phyloP scores from a whole-genome alignment of 1,140 invertebrate genomes.

The Lepidurus couesii region DNA sequence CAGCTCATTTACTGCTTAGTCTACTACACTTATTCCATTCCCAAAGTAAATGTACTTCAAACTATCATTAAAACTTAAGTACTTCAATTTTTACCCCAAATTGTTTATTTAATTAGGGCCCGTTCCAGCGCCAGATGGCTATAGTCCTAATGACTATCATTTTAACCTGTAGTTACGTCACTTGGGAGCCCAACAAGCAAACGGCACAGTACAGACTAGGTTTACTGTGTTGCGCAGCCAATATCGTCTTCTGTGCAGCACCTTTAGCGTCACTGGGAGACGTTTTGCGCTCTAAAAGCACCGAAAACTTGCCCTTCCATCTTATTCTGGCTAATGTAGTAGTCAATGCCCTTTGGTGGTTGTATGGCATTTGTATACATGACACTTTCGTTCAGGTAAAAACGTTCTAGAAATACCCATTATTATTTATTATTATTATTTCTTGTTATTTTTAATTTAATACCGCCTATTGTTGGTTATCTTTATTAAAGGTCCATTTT shows the following conservation, averaged over 20 bases:
- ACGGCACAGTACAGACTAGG: constrained; percentile 47
- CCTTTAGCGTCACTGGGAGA: constrained; percentile 68
- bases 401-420: constrained; percentile 31
- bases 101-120: constrained; percentile 37
- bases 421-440: constrained; percentile 41
- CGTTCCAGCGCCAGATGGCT: constrained; percentile 39
- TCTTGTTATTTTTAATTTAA: no score
- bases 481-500: no score
- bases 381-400: constrained; percentile 66
- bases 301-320: constrained; percentile 70
- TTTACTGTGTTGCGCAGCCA: constrained; percentile 61
- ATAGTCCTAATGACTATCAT: constrained; percentile 36
- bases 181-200: constrained; percentile 34
- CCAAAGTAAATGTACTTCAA: constrained; percentile 48
- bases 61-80: background rate
- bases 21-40: constrained; percentile 57
- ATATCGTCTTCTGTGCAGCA: constrained; percentile 69
- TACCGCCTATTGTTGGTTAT: no score
- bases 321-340: constrained; percentile 68
- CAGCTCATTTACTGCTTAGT: constrained; percentile 58
- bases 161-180: constrained; percentile 36
- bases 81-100: background rate
- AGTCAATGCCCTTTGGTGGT: constrained; percentile 65
- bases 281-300: constrained; percentile 65
- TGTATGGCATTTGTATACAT: constrained; percentile 63